Conservation (phyloP, 2,797 vertebrate species). For the Scleropages formosus region DNA sequence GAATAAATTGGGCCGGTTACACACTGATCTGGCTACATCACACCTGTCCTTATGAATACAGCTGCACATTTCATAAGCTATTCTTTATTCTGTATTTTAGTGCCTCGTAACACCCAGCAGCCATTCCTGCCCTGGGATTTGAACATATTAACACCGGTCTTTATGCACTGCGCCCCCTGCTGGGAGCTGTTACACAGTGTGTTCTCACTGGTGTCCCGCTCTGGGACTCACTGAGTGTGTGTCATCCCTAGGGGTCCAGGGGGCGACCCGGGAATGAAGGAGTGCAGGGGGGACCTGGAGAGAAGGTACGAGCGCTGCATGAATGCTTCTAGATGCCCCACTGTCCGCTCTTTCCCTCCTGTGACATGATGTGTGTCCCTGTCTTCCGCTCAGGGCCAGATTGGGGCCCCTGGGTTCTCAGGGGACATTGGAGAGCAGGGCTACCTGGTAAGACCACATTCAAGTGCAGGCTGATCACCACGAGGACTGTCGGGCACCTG, state of each 20-base stretch:
- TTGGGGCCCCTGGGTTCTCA: conserved; percentile 61
- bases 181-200: background rate
- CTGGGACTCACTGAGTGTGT: background rate
- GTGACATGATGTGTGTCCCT: background rate
- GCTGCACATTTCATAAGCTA: too few species aligned
- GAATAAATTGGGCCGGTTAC: too few species aligned
- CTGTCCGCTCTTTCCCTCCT: background rate
- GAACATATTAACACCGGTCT: background rate
- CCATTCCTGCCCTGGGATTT: too few species aligned
- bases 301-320: conserved; percentile 59
- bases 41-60: too few species aligned
- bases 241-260: conserved; percentile 53
- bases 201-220: too few species aligned
- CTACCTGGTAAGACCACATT: conserved; percentile 54
- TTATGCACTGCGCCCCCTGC: background rate
- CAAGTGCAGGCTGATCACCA: background rate
- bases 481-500: background rate
- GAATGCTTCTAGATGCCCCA: too few species aligned
- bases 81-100: too few species aligned
- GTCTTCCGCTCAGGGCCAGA: conserved; percentile 62
- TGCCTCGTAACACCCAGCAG: too few species aligned
- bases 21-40: too few species aligned
- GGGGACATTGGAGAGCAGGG: conserved; percentile 68
- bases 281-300: conserved; percentile 53
- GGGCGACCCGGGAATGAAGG: conserved; percentile 57